Percentiles rank a stretch among this genome's conserved stretches.
Conservation (phyloP, 2,113 vertebrate genomes). For the Neopipo cinnamomea region DNA sequence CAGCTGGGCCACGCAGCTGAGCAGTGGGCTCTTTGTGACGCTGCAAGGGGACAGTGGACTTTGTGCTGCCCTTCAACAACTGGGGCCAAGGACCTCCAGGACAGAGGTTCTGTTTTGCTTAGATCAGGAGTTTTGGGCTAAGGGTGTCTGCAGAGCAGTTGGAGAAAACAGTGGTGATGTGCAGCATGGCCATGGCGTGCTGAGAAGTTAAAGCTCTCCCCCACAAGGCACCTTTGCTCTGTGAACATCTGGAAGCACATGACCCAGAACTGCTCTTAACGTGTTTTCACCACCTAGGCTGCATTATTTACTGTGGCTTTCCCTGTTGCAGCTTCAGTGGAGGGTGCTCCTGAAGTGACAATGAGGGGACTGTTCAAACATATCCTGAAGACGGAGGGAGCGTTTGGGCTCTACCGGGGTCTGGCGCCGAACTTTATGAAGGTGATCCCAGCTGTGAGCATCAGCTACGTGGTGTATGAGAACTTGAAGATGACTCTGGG, state of each 20-base stretch:
- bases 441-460: constrained; percentile 97
- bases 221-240: background rate
- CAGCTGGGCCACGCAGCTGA: background rate
- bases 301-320: background rate
- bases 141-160: background rate
- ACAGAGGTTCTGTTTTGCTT: background rate
- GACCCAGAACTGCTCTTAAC: background rate
- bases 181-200: rapidly evolving
- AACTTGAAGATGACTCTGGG: constrained; percentile 90
- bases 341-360: constrained; percentile 83
- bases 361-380: constrained; percentile 92
- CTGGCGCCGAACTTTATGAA: constrained; percentile 98
- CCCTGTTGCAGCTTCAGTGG: constrained; percentile 78
- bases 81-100: background rate
- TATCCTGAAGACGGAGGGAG: constrained; percentile 89
- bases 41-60: background rate
- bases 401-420: constrained; percentile 90
- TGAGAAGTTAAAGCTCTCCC: background rate
- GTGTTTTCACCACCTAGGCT: background rate
- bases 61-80: background rate
- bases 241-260: background rate
- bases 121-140: background rate
- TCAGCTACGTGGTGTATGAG: constrained; percentile 98
- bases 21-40: background rate
- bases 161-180: background rate